A percentile compares a stretch with the other conserved stretches of the same genome.
Conservation (phyloP, 2,888 invertebrate genomes). For the Sphecodes monilicornis region DNA sequence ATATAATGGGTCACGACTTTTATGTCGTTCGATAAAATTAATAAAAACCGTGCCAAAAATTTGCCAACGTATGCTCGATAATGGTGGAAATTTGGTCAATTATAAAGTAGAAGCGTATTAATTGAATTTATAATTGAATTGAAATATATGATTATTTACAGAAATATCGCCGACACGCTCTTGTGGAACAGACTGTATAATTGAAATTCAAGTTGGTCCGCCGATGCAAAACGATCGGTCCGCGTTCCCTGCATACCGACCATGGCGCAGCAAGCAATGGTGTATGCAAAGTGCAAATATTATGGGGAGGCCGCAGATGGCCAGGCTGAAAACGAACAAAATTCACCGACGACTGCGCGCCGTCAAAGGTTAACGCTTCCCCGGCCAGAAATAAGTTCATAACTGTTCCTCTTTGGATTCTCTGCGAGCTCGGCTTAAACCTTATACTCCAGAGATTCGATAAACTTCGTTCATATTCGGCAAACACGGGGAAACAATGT, state of each 20-base stretch:
- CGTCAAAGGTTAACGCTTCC: slow-evolving; percentile 50
- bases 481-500: neutral
- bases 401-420: slow-evolving; percentile 25
- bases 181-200: neutral
- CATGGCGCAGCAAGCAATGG: slow-evolving; percentile 5
- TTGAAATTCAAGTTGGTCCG: neutral
- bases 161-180: no score
- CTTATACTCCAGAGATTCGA: neutral
- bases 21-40: no score
- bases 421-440: neutral
- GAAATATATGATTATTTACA: no score
- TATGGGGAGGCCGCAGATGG: slow-evolving; percentile 49
- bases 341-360: neutral
- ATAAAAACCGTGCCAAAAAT: no score
- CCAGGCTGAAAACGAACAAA: slow-evolving; percentile 43
- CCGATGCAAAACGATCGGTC: neutral
- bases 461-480: neutral
- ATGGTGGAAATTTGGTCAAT: no score
- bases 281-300: slow-evolving; percentile 46
- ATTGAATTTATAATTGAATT: no score
- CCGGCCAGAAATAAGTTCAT: slow-evolving; percentile 29
- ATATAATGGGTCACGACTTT: no score
- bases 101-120: no score
- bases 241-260: slow-evolving; percentile 37
- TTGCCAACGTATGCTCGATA: no score